Evolutionary conservation across 2,113 vertebrate genomes (phyloP), one percentile per base, ranked within the genome.

Genomic region (Cinclus cinclus): DNA sequence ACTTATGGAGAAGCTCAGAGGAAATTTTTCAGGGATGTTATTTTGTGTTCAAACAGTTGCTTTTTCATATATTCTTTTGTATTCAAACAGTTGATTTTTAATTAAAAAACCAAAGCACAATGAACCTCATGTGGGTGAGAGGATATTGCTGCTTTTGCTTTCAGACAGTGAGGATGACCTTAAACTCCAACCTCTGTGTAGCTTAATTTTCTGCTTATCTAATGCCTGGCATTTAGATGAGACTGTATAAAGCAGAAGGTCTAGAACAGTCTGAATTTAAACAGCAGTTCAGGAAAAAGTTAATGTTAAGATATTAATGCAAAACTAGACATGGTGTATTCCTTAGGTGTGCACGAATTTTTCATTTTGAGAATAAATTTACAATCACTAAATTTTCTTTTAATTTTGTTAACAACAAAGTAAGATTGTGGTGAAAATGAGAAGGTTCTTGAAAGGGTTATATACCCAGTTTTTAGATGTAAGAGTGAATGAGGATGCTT

Each of bases 201-300:
- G 62, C 62, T 88, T 93, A 12, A 90, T 83, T 83, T 88, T 95
- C 50, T 89, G 35, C 46, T 79, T 58, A 92, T 58, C 75, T 76
- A 71, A 85, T 64, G 65, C 56, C 33, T 91, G 71, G 50, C 64
- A 55, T 94, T 95, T 92, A 47, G 39, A 33, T 80, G 55, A 77
- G 55, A 44, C 33, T 50, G 16, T 30, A 6, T 56, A 21, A 81
- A 83, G 69, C 59, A 77, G 35, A 62, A 82, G 47, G 58, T 84
- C 33, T 79, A 47, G 47, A 92, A 62, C 11, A 68, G 60, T 39
- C 77, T 89, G 68, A 70, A 74, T 83, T 89, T 77, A 65, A 94
- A 87, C 49, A 64, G 10, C 33, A 42, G 33, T 33, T 87, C 37
- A 81, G 77, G 64, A 81, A 44, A 77, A 84, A 55, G 31, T 35